phyloP scores from a whole-genome alignment of 2,888 invertebrate genomes.

The Caenorhabditis doughertyi region DNA sequence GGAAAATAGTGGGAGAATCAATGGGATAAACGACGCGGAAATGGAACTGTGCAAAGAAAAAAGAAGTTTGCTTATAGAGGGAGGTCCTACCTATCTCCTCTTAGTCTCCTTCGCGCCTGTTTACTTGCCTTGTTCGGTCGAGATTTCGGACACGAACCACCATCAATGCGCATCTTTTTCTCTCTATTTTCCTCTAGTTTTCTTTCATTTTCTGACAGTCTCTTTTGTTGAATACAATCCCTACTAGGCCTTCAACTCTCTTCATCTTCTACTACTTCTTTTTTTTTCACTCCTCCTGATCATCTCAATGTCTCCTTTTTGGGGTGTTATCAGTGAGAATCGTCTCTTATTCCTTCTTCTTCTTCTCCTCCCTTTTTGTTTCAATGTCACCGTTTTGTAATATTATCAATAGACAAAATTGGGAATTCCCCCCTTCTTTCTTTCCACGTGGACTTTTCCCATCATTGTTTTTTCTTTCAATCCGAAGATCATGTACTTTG shows the following conservation, averaged over 20 bases:
- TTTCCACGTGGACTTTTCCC: slow-evolving; percentile 26
- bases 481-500: not conserved
- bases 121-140: slow-evolving; percentile 63
- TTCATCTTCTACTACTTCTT: slow-evolving; percentile 7
- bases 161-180: not conserved
- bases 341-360: slow-evolving; percentile 28
- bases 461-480: not conserved
- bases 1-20: too few species aligned
- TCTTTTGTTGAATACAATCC: slow-evolving; percentile 44
- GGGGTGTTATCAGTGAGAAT: slow-evolving; percentile 53
- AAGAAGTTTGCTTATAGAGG: not conserved
- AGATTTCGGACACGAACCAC: slow-evolving; percentile 62
- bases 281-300: slow-evolving; percentile 16
- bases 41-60: slow-evolving; percentile 48
- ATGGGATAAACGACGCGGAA: slow-evolving; percentile 54
- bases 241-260: not conserved
- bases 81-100: slow-evolving; percentile 1
- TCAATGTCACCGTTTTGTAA: slow-evolving; percentile 57
- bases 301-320: slow-evolving; percentile 39
- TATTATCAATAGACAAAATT: slow-evolving; percentile 38
- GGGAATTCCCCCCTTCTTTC: slow-evolving; percentile 26
- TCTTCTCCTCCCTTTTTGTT: slow-evolving; percentile 40
- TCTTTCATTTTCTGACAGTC: not conserved
- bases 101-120: slow-evolving; percentile 37
- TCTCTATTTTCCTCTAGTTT: slow-evolving; percentile 4